These are phyloP conservation scores for Dallia pectoralis DNA, from an alignment of 2,797 vertebrate genomes.

Conservation along the genomic window DNA sequence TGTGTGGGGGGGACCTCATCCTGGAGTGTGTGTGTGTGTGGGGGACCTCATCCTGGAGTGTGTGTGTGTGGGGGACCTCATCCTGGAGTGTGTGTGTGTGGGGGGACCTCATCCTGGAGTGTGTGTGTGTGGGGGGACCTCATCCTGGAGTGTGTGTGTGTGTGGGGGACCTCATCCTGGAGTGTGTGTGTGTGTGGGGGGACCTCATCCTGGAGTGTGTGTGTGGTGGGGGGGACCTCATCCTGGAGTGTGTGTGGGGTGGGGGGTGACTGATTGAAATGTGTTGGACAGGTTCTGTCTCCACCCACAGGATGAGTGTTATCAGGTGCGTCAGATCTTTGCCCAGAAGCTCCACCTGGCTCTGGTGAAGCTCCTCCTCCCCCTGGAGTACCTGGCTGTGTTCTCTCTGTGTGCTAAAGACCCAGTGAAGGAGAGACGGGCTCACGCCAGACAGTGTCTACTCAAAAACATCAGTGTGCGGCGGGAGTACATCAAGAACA, in stretches of 20 bases:
- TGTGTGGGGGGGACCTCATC: background rate
- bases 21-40: no score
- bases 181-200: no score
- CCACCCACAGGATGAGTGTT: conserved; percentile 89
- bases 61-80: background rate
- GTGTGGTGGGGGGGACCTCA: no score
- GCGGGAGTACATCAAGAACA: conserved; percentile 97
- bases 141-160: no score
- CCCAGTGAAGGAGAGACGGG: conserved; percentile 96
- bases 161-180: no score
- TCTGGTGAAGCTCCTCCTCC: conserved; percentile 92
- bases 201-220: no score
- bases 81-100: background rate
- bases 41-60: no score
- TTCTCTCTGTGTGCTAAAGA: conserved; percentile 98
- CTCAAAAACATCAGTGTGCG: conserved; percentile 99
- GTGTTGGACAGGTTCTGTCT: no score
- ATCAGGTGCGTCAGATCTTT: conserved; percentile 98
- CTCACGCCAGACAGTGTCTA: conserved; percentile 96
- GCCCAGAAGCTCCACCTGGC: conserved; percentile 97
- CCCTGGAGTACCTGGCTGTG: conserved; percentile 96
- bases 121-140: background rate
- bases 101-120: background rate
- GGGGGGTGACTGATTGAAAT: no score
- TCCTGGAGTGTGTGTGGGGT: no score